These are phyloP conservation scores for Mechanitis mazaeus DNA, from an alignment of 2,888 invertebrate species.

Conservation along the genomic window DNA sequence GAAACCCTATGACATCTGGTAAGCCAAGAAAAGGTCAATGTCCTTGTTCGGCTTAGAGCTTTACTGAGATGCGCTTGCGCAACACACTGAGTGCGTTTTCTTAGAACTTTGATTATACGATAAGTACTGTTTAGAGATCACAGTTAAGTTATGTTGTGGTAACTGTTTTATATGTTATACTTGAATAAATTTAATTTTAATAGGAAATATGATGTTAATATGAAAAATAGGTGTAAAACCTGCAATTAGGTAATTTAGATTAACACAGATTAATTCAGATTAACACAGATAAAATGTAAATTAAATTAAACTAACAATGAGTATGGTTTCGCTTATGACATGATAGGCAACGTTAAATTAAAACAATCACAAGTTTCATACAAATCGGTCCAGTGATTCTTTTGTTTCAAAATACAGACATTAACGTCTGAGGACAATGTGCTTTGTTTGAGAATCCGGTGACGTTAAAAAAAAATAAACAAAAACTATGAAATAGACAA, in stretches of 20 bases:
- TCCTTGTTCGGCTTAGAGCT: slow-evolving; percentile 35
- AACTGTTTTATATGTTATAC: background rate
- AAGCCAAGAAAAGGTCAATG: slow-evolving; percentile 36
- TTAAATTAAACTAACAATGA: background rate
- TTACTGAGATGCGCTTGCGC: slow-evolving; percentile 37
- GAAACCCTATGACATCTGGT: slow-evolving; percentile 33
- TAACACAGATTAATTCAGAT: too few relatives aligned
- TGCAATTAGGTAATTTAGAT: too few relatives aligned
- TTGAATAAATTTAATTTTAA: too few relatives aligned
- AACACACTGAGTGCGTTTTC: slow-evolving; percentile 38
- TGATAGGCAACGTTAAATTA: background rate
- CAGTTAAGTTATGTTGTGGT: background rate
- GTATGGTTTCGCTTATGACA: background rate
- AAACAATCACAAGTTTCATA: slow-evolving; percentile 18
- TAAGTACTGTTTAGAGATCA: slow-evolving; percentile 3
- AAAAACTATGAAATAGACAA: too few relatives aligned
- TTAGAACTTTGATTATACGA: slow-evolving; percentile 26
- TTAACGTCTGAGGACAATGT: slow-evolving; percentile 10
- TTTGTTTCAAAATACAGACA: slow-evolving; percentile 21
- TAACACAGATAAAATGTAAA: too few relatives aligned
- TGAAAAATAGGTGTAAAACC: too few relatives aligned
- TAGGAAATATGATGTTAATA: too few relatives aligned
- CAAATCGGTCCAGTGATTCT: slow-evolving; percentile 25
- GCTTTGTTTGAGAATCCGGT: background rate
- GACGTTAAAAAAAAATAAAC: too few relatives aligned